A percentile compares a stretch with the other conserved stretches of the same genome.
These are phyloP conservation scores for Conomelus anceps DNA, from an alignment of 2,888 invertebrate genomes.

Conservation along the genomic window DNA sequence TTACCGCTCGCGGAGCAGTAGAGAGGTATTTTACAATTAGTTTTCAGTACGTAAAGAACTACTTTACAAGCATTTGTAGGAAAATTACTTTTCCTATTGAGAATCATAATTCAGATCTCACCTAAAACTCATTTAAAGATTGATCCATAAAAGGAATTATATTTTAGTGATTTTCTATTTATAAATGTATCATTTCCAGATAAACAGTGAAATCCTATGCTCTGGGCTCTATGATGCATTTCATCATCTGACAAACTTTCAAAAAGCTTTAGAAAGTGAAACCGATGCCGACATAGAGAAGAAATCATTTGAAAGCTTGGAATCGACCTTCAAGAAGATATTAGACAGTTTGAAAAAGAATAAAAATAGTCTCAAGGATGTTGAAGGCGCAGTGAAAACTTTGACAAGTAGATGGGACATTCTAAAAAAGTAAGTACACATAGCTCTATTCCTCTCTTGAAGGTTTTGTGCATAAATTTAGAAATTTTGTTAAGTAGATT, in stretches of 20 bases:
- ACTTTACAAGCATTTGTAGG: too few relatives aligned
- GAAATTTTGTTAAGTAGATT: neutral
- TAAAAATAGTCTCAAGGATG: constrained; percentile 44
- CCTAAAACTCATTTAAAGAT: too few relatives aligned
- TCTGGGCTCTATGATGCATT: constrained; percentile 58
- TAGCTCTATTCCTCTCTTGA: neutral
- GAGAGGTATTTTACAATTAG: too few relatives aligned
- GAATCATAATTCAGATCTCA: too few relatives aligned
- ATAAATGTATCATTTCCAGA: constrained; percentile 38
- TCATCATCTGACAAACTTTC: constrained; percentile 52
- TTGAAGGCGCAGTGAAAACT: constrained; percentile 44
- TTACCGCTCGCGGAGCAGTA: too few relatives aligned
- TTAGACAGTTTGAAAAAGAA: constrained; percentile 64
- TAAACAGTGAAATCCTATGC: constrained; percentile 39
- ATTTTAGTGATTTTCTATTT: too few relatives aligned
- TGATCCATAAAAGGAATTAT: too few relatives aligned
- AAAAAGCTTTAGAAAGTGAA: constrained; percentile 37
- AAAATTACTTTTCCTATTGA: too few relatives aligned
- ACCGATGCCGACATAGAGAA: constrained; percentile 61
- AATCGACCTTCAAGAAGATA: constrained; percentile 58
- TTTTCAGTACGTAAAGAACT: too few relatives aligned
- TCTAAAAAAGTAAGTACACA: constrained; percentile 45
- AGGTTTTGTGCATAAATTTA: neutral
- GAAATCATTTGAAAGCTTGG: constrained; percentile 66
- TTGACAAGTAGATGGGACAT: constrained; percentile 58